These are phyloP conservation scores for Drosophila picticornis DNA, from an alignment of 2,888 invertebrate species.

Conservation along the genomic window DNA sequence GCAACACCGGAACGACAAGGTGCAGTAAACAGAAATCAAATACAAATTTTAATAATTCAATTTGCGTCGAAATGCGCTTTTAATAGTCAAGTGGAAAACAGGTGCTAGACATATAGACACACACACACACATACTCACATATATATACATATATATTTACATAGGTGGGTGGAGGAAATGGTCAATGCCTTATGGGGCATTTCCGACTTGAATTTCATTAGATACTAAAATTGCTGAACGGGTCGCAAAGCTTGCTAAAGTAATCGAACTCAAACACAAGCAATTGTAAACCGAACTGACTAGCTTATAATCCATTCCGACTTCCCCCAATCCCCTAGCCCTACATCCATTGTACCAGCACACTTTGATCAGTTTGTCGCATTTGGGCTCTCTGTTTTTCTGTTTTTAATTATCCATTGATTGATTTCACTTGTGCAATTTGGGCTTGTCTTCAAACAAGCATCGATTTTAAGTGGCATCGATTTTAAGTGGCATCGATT, in stretches of 20 bases:
- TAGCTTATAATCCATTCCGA: slow-evolving; percentile 4
- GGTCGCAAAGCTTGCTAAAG: slow-evolving; percentile 9
- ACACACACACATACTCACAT: neutral
- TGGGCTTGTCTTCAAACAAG: neutral
- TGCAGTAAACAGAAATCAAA: slow-evolving; percentile 13
- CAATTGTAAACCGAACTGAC: neutral
- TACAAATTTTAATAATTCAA: slow-evolving; percentile 48
- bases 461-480: slow-evolving; percentile 14
- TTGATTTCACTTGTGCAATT: slow-evolving; percentile 27
- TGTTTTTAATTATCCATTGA: slow-evolving; percentile 25
- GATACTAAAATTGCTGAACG: slow-evolving; percentile 33
- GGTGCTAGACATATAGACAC: slow-evolving; percentile 8
- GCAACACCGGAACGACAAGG: slow-evolving; percentile 35
- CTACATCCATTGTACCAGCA: neutral
- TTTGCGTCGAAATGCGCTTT: slow-evolving; percentile 62
- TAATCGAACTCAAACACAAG: neutral
- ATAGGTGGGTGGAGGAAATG: slow-evolving; percentile 41
- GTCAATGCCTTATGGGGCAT: slow-evolving; percentile 45
- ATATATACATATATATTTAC: neutral
- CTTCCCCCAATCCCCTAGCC: neutral
- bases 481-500: slow-evolving; percentile 15
- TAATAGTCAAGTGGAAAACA: slow-evolving; percentile 53
- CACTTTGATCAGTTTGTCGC: slow-evolving; percentile 6
- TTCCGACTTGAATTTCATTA: slow-evolving; percentile 62
- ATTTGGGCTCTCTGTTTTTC: neutral